Base-by-base conservation (phyloP, 2,888 invertebrate genomes). In the Drosophila suboccidentalis region DNA sequence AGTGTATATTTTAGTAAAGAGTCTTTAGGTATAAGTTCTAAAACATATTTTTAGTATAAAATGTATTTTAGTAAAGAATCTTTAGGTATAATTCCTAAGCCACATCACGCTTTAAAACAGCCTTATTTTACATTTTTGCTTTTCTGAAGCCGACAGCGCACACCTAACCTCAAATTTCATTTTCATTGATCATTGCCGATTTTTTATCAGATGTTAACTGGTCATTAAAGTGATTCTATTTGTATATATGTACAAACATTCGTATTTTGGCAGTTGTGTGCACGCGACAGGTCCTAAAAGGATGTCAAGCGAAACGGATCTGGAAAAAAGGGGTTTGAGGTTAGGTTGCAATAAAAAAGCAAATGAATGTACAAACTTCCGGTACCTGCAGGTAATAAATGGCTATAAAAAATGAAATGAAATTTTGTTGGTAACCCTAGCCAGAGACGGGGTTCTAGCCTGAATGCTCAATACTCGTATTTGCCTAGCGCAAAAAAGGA, bases 401-500 rank as follows among this genome's bases (percentile, higher is more conserved):
- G 36, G 46, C 65, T 22, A 75, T 71, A 60, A 75, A 75, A 74
- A 66, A 38, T 38, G 38, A 38, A 36, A 68, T 58, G 44, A 43
- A 53, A 61, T 75, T 29, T 29, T 6, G 29, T 29, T 79, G 65
- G 81, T 80, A 80, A 78, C 64, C 67, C 49, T 64, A 73, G 75
- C 61, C 59, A 61, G 41, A 73, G 75, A 59, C 59, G 55, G 44
- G 67, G 49, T 43, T 22, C 47, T 22, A 43, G 46, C 50, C 55
- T 22, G 15, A 41, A 50, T 32, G 61, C 34, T 59, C 8, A 29
- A 29, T 29, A 2, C 8, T 29, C 29, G 29, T 87, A 84, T 88
- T 84, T 84, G 87, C 87, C 87, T 83, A 89, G 68, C 87, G 81
- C 84, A 82, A 89, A 84, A 85, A 86, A 88, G 87, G 89, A 84